A percentile compares a stretch with the other conserved stretches of the same genome.
These are phyloP conservation scores for Cerceris rybyensis DNA, from an alignment of 2,888 invertebrate species.

Conservation along the genomic window DNA sequence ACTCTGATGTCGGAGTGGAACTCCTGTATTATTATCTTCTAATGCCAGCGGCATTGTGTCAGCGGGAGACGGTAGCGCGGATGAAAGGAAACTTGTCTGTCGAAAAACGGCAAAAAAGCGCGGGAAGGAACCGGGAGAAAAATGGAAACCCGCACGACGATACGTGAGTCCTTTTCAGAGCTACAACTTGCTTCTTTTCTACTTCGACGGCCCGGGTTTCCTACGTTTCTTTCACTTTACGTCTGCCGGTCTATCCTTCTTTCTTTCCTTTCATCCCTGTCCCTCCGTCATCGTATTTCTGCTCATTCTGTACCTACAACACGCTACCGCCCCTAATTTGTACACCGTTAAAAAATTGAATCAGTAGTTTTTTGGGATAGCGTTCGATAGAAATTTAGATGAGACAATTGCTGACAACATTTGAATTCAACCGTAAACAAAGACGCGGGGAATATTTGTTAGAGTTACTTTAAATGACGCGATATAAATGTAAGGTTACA, in stretches of 20 bases:
- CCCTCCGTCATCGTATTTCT: not conserved
- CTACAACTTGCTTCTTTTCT: slow-evolving; percentile 21
- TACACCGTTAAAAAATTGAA: slow-evolving; percentile 50
- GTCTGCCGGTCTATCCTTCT: not conserved
- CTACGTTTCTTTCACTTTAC: not conserved
- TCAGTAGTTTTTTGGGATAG: slow-evolving; percentile 37
- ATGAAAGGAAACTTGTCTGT: slow-evolving; percentile 56
- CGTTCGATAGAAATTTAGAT: slow-evolving; percentile 62
- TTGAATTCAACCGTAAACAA: too few relatives aligned
- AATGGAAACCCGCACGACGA: slow-evolving; percentile 38
- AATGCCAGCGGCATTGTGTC: slow-evolving; percentile 60
- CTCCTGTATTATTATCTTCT: slow-evolving; percentile 64
- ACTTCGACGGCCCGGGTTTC: slow-evolving; percentile 30
- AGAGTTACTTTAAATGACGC: not conserved
- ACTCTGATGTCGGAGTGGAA: slow-evolving; percentile 40
- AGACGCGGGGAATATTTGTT: too few relatives aligned
- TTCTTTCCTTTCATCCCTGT: not conserved
- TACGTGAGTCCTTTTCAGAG: slow-evolving; percentile 49
- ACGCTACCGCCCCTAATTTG: slow-evolving; percentile 46
- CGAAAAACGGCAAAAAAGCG: slow-evolving; percentile 45
- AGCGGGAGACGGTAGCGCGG: slow-evolving; percentile 30
- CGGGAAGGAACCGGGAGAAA: slow-evolving; percentile 12
- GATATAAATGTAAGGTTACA: too few relatives aligned
- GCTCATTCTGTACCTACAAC: slow-evolving; percentile 11
- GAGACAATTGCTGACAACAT: slow-evolving; percentile 62